These are phyloP conservation scores for Sarcophaga subvicina DNA, from an alignment of 2,888 invertebrate species.

Conservation along the genomic window DNA sequence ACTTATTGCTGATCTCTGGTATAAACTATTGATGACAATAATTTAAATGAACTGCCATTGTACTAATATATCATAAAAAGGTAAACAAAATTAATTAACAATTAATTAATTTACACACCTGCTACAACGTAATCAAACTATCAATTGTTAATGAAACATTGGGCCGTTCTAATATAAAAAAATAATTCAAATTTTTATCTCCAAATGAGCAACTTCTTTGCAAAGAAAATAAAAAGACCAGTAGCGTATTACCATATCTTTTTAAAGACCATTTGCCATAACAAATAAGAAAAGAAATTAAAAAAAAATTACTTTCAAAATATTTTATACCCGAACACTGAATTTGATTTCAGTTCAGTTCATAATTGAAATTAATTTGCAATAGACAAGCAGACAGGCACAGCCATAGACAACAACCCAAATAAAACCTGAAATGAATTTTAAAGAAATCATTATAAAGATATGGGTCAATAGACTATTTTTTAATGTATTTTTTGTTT, in stretches of 20 bases:
- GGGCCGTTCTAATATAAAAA: too few relatives aligned
- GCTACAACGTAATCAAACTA: too few relatives aligned
- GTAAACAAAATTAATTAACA: too few relatives aligned
- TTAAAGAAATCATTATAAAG: too few relatives aligned
- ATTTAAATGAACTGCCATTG: too few relatives aligned
- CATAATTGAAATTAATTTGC: conserved; percentile 13
- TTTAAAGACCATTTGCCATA: conserved; percentile 18
- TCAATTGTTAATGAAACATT: too few relatives aligned
- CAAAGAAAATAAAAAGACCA: conserved; percentile 5
- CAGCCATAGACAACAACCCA: not conserved
- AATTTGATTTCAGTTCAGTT: conserved; percentile 36
- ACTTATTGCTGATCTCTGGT: too few relatives aligned
- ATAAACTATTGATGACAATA: too few relatives aligned
- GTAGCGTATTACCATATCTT: conserved; percentile 3
- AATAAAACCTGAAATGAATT: not conserved
- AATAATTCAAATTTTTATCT: too few relatives aligned
- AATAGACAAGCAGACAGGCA: not conserved
- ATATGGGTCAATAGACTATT: conserved; percentile 10
- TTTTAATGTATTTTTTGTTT: not conserved
- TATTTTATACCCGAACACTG: not conserved
- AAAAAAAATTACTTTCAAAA: conserved; percentile 24
- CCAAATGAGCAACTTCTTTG: not conserved
- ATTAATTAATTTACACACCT: too few relatives aligned
- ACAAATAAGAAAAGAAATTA: not conserved
- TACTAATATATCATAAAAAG: too few relatives aligned